Evolutionary conservation across 2,113 vertebrate species (phyloP).

Genomic region (Nyctibius bracteatus): DNA sequence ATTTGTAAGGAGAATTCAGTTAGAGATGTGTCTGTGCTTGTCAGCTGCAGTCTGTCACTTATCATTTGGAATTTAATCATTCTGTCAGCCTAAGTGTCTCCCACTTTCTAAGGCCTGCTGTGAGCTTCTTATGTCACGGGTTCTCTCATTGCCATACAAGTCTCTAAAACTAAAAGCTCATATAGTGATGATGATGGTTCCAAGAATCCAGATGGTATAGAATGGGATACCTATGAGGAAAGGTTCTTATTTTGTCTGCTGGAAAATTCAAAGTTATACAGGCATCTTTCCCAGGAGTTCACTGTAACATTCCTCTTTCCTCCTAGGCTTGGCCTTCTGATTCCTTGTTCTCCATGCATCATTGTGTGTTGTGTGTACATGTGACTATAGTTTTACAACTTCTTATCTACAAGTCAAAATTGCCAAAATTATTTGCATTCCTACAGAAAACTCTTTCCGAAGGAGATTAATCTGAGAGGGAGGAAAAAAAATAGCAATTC

Average conservation of each 20-base stretch:
- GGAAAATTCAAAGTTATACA: neutral
- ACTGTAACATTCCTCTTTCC: neutral
- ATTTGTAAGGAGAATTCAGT: neutral
- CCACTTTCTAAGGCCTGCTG: neutral
- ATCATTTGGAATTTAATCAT: neutral
- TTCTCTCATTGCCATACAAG: neutral
- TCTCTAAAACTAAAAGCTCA: neutral
- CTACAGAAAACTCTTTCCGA: neutral
- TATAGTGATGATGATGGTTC: neutral
- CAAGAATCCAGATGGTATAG: neutral
- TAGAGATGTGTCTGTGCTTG: neutral
- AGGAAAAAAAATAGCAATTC: neutral
- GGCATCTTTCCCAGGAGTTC: neutral
- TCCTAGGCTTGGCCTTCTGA: neutral
- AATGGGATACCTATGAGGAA: neutral
- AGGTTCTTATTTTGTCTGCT: neutral
- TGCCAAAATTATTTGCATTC: neutral
- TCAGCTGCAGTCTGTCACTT: neutral
- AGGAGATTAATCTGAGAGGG: neutral
- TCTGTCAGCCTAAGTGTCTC: neutral
- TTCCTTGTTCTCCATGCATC: neutral
- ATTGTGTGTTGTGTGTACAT: neutral
- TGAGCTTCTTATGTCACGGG: accelerated
- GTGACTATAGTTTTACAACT: neutral
- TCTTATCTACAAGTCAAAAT: neutral